These are phyloP conservation scores for Ylistrum balloti DNA, from an alignment of 1,140 invertebrate genomes.

Conservation along the genomic window DNA sequence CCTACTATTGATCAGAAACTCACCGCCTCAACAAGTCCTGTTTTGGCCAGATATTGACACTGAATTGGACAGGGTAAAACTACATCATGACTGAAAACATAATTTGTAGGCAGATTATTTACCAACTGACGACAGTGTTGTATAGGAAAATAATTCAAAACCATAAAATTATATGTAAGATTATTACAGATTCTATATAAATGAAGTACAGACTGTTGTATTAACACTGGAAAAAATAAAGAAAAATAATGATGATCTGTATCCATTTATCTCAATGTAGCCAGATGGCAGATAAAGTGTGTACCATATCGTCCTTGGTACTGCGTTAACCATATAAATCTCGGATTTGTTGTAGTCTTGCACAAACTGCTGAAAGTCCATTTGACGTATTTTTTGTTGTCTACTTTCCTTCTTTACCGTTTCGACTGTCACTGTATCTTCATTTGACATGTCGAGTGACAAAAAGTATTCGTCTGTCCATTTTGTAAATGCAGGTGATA, in stretches of 20 bases:
- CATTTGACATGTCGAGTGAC: slow-evolving; percentile 60
- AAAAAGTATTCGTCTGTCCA: slow-evolving; percentile 81
- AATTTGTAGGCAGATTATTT: background rate
- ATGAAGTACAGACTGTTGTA: too few relatives aligned
- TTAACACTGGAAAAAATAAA: too few relatives aligned
- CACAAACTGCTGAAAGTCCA: slow-evolving; percentile 79
- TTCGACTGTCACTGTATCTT: slow-evolving; percentile 73
- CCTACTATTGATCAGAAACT: slow-evolving; percentile 54
- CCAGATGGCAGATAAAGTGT: background rate
- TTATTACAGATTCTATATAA: too few relatives aligned
- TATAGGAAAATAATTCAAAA: too few relatives aligned
- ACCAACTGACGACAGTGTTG: too few relatives aligned
- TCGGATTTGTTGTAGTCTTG: slow-evolving; percentile 75
- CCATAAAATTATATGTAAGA: too few relatives aligned
- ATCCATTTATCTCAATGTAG: too few relatives aligned
- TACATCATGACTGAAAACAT: slow-evolving; percentile 72
- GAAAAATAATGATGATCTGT: too few relatives aligned
- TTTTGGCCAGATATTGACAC: slow-evolving; percentile 71
- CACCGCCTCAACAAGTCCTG: slow-evolving; percentile 73
- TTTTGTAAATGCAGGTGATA: slow-evolving; percentile 72
- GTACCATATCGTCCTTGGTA: slow-evolving; percentile 77
- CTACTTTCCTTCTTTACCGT: slow-evolving; percentile 79
- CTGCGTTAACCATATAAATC: slow-evolving; percentile 79
- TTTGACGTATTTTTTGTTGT: slow-evolving; percentile 58
- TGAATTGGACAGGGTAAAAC: slow-evolving; percentile 77